Evolutionary conservation across 2,113 vertebrate genomes (phyloP).

Genomic region (Percopsis transmontana): DNA sequence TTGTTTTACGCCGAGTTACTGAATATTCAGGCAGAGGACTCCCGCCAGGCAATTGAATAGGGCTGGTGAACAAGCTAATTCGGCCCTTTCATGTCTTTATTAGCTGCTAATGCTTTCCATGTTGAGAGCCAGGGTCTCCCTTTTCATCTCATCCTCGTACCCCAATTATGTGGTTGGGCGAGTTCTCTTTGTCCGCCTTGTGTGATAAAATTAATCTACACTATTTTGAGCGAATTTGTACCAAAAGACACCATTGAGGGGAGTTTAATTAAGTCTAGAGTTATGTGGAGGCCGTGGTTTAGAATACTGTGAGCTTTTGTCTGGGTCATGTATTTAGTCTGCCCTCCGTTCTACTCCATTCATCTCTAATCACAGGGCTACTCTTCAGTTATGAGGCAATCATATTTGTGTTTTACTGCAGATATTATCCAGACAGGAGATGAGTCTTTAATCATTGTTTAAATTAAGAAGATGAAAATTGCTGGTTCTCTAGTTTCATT

Average conservation of each 20-base stretch:
- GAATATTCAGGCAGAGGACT: constrained; percentile 48
- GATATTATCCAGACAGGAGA: constrained; percentile 26
- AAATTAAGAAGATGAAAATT: constrained; percentile 44
- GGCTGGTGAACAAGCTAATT: constrained; percentile 63
- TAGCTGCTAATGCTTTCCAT: constrained; percentile 73
- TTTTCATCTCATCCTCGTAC: constrained; percentile 61
- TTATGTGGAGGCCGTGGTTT: background rate
- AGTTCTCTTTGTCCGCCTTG: constrained; percentile 30
- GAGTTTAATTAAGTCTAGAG: background rate
- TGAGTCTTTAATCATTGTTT: constrained; percentile 47
- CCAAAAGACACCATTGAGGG: background rate
- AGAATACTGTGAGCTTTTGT: background rate
- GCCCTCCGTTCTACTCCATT: background rate
- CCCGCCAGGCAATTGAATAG: constrained; percentile 51
- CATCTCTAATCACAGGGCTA: constrained; percentile 2
- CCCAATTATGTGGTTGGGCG: constrained; percentile 52
- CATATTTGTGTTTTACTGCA: constrained; percentile 21
- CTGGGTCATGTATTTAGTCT: constrained; percentile 7
- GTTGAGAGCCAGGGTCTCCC: constrained; percentile 46
- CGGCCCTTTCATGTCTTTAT: constrained; percentile 72
- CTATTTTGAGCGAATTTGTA: constrained; percentile 18
- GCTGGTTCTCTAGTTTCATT: constrained; percentile 44
- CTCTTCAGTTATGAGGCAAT: constrained; percentile 16
- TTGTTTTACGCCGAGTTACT: constrained; percentile 42
- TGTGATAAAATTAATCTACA: constrained; percentile 21